Evolutionary conservation across 2,888 invertebrate species (phyloP).

Genomic region (Zygaena filipendulae): DNA sequence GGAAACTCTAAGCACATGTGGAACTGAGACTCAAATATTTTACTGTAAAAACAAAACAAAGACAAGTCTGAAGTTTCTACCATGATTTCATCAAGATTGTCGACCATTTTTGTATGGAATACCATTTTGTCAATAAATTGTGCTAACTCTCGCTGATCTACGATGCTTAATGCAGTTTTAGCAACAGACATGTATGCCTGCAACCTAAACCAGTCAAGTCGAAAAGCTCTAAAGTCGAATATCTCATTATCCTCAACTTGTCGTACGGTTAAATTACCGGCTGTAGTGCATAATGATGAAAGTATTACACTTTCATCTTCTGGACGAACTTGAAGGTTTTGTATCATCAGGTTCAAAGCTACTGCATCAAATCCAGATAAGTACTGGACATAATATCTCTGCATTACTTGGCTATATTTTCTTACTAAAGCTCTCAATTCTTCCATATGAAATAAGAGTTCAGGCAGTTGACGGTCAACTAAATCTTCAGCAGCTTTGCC

Average conservation of each 20-base stretch:
- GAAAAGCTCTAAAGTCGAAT: conserved; percentile 94
- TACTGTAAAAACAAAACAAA: conserved; percentile 96
- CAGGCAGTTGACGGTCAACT: conserved; percentile 95
- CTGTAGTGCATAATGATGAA: conserved; percentile 90
- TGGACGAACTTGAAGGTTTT: conserved; percentile 84
- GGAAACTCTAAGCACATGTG: conserved; percentile 99
- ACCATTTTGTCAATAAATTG: conserved; percentile 94
- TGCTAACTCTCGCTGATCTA: conserved; percentile 88
- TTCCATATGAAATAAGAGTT: conserved; percentile 97
- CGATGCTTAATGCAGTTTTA: conserved; percentile 81
- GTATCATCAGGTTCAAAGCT: conserved; percentile 86
- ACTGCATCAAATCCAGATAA: conserved; percentile 96
- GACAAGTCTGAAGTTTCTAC: conserved; percentile 97
- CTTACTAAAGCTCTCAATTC: conserved; percentile 94
- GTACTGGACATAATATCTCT: conserved; percentile 97
- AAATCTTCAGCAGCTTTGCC: conserved; percentile 91
- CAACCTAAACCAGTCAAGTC: conserved; percentile 97
- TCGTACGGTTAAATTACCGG: conserved; percentile 86
- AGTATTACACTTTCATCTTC: conserved; percentile 96
- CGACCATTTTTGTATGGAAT: conserved; percentile 98
- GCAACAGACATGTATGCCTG: conserved; percentile 93
- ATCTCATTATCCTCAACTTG: conserved; percentile 97
- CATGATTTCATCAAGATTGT: conserved; percentile 95
- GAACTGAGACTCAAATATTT: conserved; percentile 97
- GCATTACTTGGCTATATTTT: conserved; percentile 97